Conservation (phyloP, 2,797 vertebrate genomes). For the Enoplosus armatus region DNA sequence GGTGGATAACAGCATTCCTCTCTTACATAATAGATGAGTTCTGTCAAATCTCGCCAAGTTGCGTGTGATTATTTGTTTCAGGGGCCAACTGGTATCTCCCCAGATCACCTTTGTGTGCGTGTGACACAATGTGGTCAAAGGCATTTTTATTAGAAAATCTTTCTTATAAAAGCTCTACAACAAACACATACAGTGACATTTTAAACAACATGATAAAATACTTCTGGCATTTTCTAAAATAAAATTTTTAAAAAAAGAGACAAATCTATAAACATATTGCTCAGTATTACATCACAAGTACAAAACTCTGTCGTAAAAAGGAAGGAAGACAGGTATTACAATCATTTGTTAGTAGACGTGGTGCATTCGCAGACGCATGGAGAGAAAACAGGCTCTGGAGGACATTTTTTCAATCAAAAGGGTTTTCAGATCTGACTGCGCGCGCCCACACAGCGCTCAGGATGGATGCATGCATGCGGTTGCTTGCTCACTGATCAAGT, state of each 20-base stretch:
- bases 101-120: neutral
- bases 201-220: conserved; percentile 65
- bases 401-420: conserved; percentile 61
- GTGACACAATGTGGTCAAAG: conserved; percentile 22
- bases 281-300: conserved; percentile 53
- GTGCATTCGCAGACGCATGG: conserved; percentile 43
- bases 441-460: conserved; percentile 6
- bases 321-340: conserved; percentile 39
- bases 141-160: conserved; percentile 74
- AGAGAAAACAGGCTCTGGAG: conserved; percentile 29
- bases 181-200: conserved; percentile 60
- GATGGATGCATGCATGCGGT: neutral
- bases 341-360: conserved; percentile 56
- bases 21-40: conserved; percentile 72
- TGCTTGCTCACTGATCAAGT: conserved; percentile 9
- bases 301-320: conserved; percentile 42
- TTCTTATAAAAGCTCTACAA: conserved; percentile 70
- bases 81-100: neutral
- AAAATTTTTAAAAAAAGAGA: conserved; percentile 23
- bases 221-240: conserved; percentile 61
- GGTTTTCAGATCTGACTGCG: conserved; percentile 81
- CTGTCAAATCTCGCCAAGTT: conserved; percentile 44
- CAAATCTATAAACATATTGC: conserved; percentile 51
- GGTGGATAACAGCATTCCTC: conserved; percentile 40
- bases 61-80: conserved; percentile 22